Evolutionary conservation across 1,140 invertebrate genomes (phyloP).

Genomic region (Patella vulgata): DNA sequence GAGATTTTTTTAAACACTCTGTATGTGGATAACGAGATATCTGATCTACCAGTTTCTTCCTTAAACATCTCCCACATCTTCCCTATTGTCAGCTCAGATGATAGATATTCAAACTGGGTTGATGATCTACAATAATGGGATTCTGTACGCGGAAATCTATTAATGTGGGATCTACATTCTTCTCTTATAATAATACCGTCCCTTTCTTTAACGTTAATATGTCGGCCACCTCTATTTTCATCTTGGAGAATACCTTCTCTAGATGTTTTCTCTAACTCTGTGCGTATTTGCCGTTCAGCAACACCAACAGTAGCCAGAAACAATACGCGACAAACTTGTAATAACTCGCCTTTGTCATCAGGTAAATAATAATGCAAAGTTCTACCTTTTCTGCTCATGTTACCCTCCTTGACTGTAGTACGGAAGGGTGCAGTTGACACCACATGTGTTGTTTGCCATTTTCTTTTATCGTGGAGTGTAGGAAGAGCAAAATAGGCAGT

Average conservation of each 20-base stretch:
- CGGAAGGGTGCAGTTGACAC: not conserved
- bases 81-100: not conserved
- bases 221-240: conserved; percentile 5
- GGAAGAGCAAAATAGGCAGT: not conserved
- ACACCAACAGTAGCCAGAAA: conserved; percentile 2
- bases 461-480: not conserved
- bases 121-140: conserved; percentile 14
- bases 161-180: conserved; percentile 6
- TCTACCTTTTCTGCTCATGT: no score
- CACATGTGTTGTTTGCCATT: not conserved
- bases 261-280: not conserved
- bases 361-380: not conserved
- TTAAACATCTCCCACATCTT: conserved; percentile 17
- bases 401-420: not conserved
- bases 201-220: conserved; percentile 6
- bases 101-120: conserved; percentile 11
- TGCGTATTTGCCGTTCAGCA: not conserved
- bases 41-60: conserved; percentile 1
- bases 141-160: not conserved
- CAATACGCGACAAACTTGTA: not conserved
- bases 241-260: not conserved
- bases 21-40: conserved; percentile 2
- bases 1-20: conserved; percentile 4
- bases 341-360: not conserved
- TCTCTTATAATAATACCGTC: not conserved